phyloP scores from a whole-genome alignment of 2,888 invertebrate species.

The Lottia scabra region DNA sequence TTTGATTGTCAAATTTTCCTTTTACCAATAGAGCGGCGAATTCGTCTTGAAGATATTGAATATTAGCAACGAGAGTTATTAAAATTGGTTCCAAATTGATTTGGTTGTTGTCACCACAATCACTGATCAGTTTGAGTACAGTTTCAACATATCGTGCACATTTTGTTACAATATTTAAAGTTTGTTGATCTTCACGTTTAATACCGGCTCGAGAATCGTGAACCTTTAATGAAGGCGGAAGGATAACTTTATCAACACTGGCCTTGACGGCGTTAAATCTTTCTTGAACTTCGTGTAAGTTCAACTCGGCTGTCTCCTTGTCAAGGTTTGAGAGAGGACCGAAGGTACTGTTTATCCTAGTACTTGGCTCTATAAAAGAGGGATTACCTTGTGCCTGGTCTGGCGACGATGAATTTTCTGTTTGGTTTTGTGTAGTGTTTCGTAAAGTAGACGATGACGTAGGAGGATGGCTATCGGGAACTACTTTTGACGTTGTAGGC shows the following conservation, averaged over 20 bases:
- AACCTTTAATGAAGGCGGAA: conserved; percentile 10
- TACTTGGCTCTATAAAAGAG: too few relatives aligned
- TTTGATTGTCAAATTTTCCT: conserved; percentile 20
- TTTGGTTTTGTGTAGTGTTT: too few relatives aligned
- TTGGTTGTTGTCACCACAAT: background rate
- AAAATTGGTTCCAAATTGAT: conserved; percentile 9
- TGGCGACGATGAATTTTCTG: too few relatives aligned
- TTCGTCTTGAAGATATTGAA: conserved; percentile 21
- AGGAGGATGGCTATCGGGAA: too few relatives aligned
- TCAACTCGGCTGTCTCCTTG: too few relatives aligned
- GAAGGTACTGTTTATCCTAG: too few relatives aligned
- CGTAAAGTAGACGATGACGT: too few relatives aligned
- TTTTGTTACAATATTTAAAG: too few relatives aligned
- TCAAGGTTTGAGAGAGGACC: too few relatives aligned
- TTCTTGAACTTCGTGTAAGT: conserved; percentile 15
- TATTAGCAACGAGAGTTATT: conserved; percentile 7
- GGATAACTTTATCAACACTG: background rate
- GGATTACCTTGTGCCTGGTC: too few relatives aligned
- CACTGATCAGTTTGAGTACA: conserved; percentile 1
- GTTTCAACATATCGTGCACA: background rate
- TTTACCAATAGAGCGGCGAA: conserved; percentile 26
- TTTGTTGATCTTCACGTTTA: too few relatives aligned
- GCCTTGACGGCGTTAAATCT: conserved; percentile 9
- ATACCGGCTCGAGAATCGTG: conserved; percentile 23
- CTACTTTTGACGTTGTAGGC: too few relatives aligned